Evolutionary conservation across 2,888 invertebrate species (phyloP).

Genomic region (Caenorhabditis afra): DNA sequence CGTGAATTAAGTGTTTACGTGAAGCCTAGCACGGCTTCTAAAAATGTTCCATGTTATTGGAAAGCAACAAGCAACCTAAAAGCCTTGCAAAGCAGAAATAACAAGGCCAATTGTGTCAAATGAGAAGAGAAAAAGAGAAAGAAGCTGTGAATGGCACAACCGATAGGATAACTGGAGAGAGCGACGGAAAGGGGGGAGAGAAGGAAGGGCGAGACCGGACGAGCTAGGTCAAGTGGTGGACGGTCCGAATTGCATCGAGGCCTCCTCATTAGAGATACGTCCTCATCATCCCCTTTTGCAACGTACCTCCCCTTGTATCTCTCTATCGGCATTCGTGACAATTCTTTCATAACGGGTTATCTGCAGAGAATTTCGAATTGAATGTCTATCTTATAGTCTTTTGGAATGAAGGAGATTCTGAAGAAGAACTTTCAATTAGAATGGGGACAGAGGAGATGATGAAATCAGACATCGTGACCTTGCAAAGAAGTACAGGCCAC

Average conservation of each 20-base stretch:
- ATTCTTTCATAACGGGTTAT: too few relatives aligned
- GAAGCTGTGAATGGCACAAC: conserved; percentile 1
- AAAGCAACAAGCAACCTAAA: not conserved
- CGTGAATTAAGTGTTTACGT: too few relatives aligned
- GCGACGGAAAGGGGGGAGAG: not conserved
- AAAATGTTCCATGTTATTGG: too few relatives aligned
- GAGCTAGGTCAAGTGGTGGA: conserved; percentile 47
- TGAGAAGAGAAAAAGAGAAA: not conserved
- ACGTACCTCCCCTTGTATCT: not conserved
- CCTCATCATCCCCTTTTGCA: conserved; percentile 11
- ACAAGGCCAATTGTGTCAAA: conserved; percentile 9
- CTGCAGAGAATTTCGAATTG: too few relatives aligned
- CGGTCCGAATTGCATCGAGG: conserved; percentile 19
- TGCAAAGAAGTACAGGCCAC: too few relatives aligned
- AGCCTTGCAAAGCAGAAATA: not conserved
- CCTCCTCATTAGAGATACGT: conserved; percentile 36
- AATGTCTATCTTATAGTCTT: too few relatives aligned
- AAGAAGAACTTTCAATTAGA: not conserved
- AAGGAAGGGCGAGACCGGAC: not conserved
- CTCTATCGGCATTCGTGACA: not conserved
- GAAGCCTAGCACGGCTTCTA: too few relatives aligned
- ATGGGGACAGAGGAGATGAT: not conserved
- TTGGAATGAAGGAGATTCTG: not conserved
- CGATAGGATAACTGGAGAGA: not conserved
- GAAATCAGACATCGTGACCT: too few relatives aligned